phyloP scores from a whole-genome alignment of 1,140 invertebrate species.

The Ericerus pela region DNA sequence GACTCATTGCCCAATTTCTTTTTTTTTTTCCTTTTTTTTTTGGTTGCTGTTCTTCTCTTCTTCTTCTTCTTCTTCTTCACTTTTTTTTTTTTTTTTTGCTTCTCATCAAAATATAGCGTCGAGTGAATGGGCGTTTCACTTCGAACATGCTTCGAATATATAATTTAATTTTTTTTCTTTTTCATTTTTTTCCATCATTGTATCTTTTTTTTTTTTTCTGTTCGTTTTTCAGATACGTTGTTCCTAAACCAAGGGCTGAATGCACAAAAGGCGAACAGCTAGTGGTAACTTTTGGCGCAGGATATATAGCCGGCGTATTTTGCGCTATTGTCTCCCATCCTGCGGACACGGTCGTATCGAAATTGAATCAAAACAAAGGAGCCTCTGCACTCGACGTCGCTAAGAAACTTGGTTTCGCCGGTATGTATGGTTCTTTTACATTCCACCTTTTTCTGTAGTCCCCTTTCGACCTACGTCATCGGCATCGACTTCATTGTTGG shows the following conservation, averaged over 20 bases:
- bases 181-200: not conserved
- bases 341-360: slow-evolving; percentile 96
- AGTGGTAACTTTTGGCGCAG: slow-evolving; percentile 90
- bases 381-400: slow-evolving; percentile 58
- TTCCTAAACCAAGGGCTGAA: slow-evolving; percentile 86
- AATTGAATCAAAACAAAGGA: slow-evolving; percentile 89
- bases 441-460: not conserved
- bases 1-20: too few relatives aligned
- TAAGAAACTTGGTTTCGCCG: slow-evolving; percentile 48
- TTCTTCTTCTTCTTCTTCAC: not conserved
- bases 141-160: too few relatives aligned
- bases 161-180: not conserved
- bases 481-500: too few relatives aligned
- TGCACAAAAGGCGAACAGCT: slow-evolving; percentile 91
- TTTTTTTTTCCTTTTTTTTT: too few relatives aligned
- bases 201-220: not conserved
- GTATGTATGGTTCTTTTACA: slow-evolving; percentile 26
- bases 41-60: too few relatives aligned
- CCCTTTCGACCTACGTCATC: not conserved
- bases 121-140: too few relatives aligned
- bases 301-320: slow-evolving; percentile 99
- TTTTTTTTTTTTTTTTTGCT: not conserved
- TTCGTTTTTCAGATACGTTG: slow-evolving; percentile 44
- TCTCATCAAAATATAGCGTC: too few relatives aligned
- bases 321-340: slow-evolving; percentile 99